phyloP scores from a whole-genome alignment of 2,113 vertebrate genomes.

The Halichoeres trimaculatus region DNA sequence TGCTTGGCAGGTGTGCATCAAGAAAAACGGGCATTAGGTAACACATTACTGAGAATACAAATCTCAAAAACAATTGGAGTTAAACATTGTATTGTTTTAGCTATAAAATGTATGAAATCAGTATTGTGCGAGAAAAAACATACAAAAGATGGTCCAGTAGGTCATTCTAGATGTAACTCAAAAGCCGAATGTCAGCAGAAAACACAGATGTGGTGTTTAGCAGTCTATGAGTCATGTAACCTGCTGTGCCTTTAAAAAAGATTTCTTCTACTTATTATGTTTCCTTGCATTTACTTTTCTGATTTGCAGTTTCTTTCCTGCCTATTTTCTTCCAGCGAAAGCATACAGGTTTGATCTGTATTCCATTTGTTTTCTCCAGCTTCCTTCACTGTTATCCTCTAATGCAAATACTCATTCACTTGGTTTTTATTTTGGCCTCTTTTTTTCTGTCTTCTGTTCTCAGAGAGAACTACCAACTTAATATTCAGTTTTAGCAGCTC shows the following conservation, averaged over 20 bases:
- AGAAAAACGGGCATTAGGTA: conserved; percentile 30
- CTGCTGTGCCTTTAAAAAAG: conserved; percentile 23
- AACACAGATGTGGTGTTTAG: conserved; percentile 60
- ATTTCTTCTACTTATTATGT: conserved; percentile 26
- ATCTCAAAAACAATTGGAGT: conserved; percentile 3
- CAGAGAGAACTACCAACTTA: conserved; percentile 50
- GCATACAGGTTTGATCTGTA: conserved; percentile 48
- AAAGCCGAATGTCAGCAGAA: conserved; percentile 48
- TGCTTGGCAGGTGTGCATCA: conserved; percentile 29
- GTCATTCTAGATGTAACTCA: conserved; percentile 44
- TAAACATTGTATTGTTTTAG: conserved; percentile 7
- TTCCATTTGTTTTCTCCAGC: conserved; percentile 51
- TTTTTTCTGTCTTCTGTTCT: conserved; percentile 32
- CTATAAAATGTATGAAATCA: not conserved
- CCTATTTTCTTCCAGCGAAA: conserved; percentile 41
- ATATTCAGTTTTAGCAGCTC: conserved; percentile 74
- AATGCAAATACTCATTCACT: conserved; percentile 64
- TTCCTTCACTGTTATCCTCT: conserved; percentile 48
- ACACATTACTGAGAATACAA: conserved; percentile 20
- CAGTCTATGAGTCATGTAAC: conserved; percentile 36
- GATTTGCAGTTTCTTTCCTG: not conserved
- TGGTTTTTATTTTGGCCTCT: conserved; percentile 57
- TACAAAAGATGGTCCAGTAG: conserved; percentile 5
- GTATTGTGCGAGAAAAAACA: conserved; percentile 15
- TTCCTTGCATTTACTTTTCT: not conserved